Conservation (phyloP, 2,113 vertebrate species). For the Cyanoliseus patagonus region DNA sequence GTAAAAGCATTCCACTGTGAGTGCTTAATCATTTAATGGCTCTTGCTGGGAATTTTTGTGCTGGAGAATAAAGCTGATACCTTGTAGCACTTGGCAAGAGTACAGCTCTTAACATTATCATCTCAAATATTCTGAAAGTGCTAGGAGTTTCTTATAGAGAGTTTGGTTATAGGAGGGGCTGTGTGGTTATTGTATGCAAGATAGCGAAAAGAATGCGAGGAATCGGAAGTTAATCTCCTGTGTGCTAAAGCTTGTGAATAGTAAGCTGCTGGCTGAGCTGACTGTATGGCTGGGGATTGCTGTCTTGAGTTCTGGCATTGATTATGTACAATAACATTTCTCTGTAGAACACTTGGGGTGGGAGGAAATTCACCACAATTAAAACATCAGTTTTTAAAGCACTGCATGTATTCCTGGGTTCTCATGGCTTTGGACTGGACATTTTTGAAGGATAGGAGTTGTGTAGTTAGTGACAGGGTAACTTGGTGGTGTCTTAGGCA, state of each 20-base stretch:
- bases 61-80: not conserved
- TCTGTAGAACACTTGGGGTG: not conserved
- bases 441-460: not conserved
- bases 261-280: constrained; percentile 10
- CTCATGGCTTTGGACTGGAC: not conserved
- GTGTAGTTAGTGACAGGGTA: not conserved
- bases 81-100: not conserved
- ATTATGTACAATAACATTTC: not conserved
- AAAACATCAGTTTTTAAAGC: not conserved
- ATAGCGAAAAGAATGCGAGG: constrained; percentile 26
- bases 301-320: not conserved
- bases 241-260: not conserved
- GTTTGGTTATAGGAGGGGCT: not conserved
- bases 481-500: not conserved
- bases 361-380: not conserved
- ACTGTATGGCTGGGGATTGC: not conserved
- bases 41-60: not conserved
- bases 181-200: not conserved
- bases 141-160: not conserved
- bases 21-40: not conserved
- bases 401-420: not conserved
- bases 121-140: not conserved
- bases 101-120: not conserved
- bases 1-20: not conserved
- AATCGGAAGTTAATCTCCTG: constrained; percentile 45